A percentile compares a stretch with the other conserved stretches of the same genome.
phyloP scores from a whole-genome alignment of 2,113 vertebrate species.

The Callionymus lyra region DNA sequence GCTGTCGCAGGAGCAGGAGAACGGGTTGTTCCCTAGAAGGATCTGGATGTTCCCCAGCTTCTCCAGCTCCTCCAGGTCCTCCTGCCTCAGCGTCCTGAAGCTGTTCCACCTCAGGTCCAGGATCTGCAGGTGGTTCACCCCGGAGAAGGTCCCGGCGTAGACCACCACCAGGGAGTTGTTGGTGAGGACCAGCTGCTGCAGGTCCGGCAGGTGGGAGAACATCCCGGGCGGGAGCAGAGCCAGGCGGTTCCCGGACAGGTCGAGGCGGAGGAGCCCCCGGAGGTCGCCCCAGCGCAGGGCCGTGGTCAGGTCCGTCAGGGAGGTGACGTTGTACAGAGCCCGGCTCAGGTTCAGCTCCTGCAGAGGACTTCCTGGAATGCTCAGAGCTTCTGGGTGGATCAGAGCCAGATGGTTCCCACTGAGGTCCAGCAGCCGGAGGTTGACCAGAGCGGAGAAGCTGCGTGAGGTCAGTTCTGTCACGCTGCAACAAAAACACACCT shows the following conservation, averaged over 20 bases:
- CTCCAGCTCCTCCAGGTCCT: conserved; percentile 55
- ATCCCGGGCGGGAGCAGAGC: conserved; percentile 44
- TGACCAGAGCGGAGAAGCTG: conserved; percentile 55
- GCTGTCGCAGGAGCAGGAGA: conserved; percentile 63
- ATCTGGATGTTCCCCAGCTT: conserved; percentile 41
- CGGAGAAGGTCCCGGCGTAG: conserved; percentile 62
- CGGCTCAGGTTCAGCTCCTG: conserved; percentile 67
- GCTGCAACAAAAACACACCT: conserved; percentile 44
- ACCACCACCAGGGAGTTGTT: conserved; percentile 66
- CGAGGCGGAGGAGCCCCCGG: conserved; percentile 38
- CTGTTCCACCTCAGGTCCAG: conserved; percentile 63
- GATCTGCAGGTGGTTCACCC: conserved; percentile 47
- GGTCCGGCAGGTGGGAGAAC: conserved; percentile 36
- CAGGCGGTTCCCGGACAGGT: conserved; percentile 58
- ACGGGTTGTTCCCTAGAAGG: conserved; percentile 65
- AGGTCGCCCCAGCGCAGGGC: conserved; percentile 56
- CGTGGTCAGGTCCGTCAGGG: conserved; percentile 47
- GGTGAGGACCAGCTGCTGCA: conserved; percentile 53
- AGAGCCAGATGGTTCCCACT: conserved; percentile 59
- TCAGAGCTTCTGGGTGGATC: conserved; percentile 68
- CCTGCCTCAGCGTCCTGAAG: conserved; percentile 41
- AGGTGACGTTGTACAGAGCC: conserved; percentile 59
- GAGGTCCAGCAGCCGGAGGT: conserved; percentile 61
- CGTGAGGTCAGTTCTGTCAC: conserved; percentile 59
- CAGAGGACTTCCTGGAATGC: conserved; percentile 59